Percentiles rank a stretch among this genome's conserved stretches.
phyloP scores from a whole-genome alignment of 2,113 vertebrate species.

The Empidonax traillii region DNA sequence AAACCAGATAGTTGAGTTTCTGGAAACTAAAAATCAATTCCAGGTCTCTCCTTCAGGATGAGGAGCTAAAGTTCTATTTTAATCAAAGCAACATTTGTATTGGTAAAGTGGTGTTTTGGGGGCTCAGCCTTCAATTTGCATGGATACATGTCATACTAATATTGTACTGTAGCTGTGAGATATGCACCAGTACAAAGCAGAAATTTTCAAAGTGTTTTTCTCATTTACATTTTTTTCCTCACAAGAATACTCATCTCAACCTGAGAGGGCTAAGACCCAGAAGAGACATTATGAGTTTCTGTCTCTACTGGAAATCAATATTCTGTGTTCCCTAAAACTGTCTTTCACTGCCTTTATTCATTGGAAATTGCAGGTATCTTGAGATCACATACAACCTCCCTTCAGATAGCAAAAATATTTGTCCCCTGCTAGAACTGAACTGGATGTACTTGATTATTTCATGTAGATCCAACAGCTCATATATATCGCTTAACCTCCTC shows the following conservation, averaged over 20 bases:
- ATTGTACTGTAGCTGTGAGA: not conserved
- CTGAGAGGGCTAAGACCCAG: not conserved
- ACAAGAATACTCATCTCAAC: not conserved
- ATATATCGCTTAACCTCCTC: not conserved
- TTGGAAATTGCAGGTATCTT: not conserved
- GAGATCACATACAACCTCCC: not conserved
- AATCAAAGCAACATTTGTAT: not conserved
- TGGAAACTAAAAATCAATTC: not conserved
- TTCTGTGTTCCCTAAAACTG: not conserved
- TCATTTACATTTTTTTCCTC: not conserved
- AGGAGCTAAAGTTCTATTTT: not conserved
- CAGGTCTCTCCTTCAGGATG: not conserved
- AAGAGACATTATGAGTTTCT: not conserved
- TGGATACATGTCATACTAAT: not conserved
- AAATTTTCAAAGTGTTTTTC: not conserved
- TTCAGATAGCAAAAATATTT: not conserved
- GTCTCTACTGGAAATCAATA: not conserved
- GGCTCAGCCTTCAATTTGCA: not conserved
- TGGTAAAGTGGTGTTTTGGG: not conserved
- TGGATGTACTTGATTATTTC: not conserved
- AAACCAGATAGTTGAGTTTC: not conserved
- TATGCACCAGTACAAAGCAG: not conserved
- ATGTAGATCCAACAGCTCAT: not conserved
- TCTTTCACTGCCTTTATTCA: not conserved
- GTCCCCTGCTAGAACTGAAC: not conserved